A percentile compares a stretch with the other conserved stretches of the same genome.
Evolutionary conservation across 2,113 vertebrate species (phyloP).

Genomic region (Phaetusa simplex): DNA sequence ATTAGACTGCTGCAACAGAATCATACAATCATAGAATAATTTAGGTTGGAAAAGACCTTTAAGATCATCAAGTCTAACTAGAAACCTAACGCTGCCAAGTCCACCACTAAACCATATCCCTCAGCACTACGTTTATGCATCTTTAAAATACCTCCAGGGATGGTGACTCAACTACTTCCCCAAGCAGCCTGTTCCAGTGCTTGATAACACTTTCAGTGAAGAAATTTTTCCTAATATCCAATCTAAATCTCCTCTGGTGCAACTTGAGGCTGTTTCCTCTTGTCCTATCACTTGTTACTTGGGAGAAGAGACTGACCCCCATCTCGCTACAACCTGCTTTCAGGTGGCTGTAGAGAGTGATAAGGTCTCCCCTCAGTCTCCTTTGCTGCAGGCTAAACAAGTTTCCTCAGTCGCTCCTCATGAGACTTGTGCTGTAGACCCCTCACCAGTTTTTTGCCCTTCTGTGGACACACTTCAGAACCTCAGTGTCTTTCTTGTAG

Average conservation of each 20-base stretch:
- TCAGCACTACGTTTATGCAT: accelerated
- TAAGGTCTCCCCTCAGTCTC: background rate
- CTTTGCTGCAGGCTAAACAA: background rate
- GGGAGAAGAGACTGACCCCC: background rate
- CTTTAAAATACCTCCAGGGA: background rate
- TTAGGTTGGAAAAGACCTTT: background rate
- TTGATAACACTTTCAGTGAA: background rate
- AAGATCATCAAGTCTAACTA: accelerated
- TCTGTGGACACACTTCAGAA: background rate
- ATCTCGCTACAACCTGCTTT: background rate
- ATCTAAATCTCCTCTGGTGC: background rate
- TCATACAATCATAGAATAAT: background rate
- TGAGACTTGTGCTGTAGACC: background rate
- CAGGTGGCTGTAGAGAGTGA: background rate
- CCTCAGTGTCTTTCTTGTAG: background rate
- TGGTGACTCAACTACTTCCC: background rate
- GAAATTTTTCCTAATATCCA: background rate
- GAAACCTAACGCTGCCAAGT: background rate
- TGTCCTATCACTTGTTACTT: background rate
- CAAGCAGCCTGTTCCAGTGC: background rate
- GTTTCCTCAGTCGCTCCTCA: background rate
- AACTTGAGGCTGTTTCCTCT: background rate
- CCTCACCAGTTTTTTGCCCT: background rate
- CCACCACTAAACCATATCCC: background rate
- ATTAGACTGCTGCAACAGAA: background rate